Percentiles rank a stretch among this genome's conserved stretches.
phyloP scores from a whole-genome alignment of 2,797 vertebrate species.

The Trichosurus vulpecula region DNA sequence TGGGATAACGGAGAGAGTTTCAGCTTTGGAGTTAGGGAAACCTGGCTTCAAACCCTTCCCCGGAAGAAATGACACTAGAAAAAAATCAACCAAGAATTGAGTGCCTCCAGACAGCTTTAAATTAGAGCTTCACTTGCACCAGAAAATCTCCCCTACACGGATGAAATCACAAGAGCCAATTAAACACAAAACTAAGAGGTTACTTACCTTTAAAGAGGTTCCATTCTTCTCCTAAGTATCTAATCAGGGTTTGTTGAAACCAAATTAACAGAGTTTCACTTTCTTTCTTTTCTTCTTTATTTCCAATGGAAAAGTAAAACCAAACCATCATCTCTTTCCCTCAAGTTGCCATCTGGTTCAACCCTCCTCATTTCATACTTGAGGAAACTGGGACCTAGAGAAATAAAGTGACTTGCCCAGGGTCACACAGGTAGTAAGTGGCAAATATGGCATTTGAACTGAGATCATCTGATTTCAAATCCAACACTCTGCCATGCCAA shows the following conservation, averaged over 20 bases:
- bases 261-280: background rate
- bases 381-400: background rate
- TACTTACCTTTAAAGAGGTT: background rate
- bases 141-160: background rate
- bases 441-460: background rate
- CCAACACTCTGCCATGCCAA: background rate
- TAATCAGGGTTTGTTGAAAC: background rate
- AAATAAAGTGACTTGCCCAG: background rate
- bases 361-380: background rate
- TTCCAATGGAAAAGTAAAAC: background rate
- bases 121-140: too few relatives aligned
- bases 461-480: background rate
- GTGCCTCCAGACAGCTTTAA: background rate
- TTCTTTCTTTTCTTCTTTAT: background rate
- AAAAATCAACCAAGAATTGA: background rate
- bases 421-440: background rate
- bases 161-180: background rate
- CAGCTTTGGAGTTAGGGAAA: background rate
- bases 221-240: background rate
- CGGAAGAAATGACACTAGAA: background rate
- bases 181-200: background rate
- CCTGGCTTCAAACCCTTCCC: background rate
- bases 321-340: background rate
- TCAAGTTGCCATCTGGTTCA: background rate
- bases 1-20: background rate